Percentiles rank a stretch among this genome's conserved stretches.
phyloP scores from a whole-genome alignment of 2,797 vertebrate species.

The Cuculus canorus region DNA sequence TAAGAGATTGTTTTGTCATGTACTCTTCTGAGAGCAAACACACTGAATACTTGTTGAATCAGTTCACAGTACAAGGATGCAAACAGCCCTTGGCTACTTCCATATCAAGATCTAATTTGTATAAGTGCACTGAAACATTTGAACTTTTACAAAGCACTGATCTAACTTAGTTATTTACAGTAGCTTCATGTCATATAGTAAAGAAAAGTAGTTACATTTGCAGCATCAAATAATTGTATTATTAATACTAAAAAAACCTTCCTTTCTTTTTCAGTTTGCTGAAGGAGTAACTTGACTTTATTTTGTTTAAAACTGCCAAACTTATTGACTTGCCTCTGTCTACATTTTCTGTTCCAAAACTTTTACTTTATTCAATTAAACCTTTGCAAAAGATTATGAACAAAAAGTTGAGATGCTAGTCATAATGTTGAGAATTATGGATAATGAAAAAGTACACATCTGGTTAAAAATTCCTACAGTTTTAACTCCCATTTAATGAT shows the following conservation, averaged over 20 bases:
- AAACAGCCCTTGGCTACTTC: not conserved
- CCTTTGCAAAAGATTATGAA: not conserved
- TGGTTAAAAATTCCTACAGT: fast-evolving
- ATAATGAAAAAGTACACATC: not conserved
- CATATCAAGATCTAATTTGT: not conserved
- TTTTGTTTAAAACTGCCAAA: not conserved
- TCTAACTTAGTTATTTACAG: not conserved
- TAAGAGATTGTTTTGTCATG: not conserved
- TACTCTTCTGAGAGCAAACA: not conserved
- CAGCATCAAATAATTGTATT: not conserved
- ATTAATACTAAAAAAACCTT: not conserved
- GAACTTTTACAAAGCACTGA: not conserved
- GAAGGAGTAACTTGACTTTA: not conserved
- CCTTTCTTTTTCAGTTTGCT: fast-evolving
- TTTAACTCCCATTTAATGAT: not conserved
- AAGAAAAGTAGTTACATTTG: not conserved
- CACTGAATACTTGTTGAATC: not conserved
- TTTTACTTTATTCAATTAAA: not conserved
- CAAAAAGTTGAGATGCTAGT: not conserved
- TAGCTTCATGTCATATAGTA: not conserved
- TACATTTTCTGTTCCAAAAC: not conserved
- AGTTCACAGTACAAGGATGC: not conserved
- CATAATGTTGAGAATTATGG: not conserved
- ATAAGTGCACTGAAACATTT: not conserved
- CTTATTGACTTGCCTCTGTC: not conserved